phyloP scores from a whole-genome alignment of 2,113 vertebrate genomes.

The Channa maculata region DNA sequence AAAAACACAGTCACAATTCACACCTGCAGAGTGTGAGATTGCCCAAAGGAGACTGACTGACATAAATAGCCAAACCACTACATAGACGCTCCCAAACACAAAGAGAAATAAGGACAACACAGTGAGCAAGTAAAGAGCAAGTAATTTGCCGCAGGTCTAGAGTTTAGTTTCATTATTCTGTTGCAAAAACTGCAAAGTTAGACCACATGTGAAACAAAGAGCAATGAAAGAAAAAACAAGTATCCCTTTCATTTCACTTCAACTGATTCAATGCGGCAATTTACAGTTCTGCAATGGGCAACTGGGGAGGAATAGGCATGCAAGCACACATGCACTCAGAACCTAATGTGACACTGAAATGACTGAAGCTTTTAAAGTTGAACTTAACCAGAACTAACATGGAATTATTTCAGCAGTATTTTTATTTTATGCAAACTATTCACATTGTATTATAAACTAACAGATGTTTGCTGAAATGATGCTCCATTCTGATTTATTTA shows the following conservation, averaged over 20 bases:
- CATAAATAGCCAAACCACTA: constrained; percentile 7
- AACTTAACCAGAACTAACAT: constrained; percentile 77
- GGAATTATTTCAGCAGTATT: constrained; percentile 39
- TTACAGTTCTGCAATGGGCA: constrained; percentile 8
- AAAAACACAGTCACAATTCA: constrained; percentile 82
- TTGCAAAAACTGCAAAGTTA: constrained; percentile 40
- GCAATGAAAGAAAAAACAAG: neutral
- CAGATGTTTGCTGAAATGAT: constrained; percentile 63
- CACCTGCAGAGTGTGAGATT: constrained; percentile 73
- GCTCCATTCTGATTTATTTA: constrained; percentile 79
- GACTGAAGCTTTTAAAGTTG: constrained; percentile 80
- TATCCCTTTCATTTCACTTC: neutral
- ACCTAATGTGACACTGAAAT: constrained; percentile 51
- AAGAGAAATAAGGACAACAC: constrained; percentile 3
- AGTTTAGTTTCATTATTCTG: constrained; percentile 19
- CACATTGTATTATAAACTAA: constrained; percentile 46
- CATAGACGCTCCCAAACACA: constrained; percentile 33
- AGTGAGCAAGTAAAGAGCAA: neutral
- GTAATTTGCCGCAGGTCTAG: no score
- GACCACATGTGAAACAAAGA: constrained; percentile 9
- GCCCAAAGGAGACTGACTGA: constrained; percentile 3
- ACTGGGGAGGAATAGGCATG: constrained; percentile 1
- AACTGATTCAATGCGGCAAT: neutral
- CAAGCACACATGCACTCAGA: constrained; percentile 3
- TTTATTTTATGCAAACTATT: constrained; percentile 44